Conservation (phyloP, 2,113 vertebrate species). For the Carassius auratus region DNA sequence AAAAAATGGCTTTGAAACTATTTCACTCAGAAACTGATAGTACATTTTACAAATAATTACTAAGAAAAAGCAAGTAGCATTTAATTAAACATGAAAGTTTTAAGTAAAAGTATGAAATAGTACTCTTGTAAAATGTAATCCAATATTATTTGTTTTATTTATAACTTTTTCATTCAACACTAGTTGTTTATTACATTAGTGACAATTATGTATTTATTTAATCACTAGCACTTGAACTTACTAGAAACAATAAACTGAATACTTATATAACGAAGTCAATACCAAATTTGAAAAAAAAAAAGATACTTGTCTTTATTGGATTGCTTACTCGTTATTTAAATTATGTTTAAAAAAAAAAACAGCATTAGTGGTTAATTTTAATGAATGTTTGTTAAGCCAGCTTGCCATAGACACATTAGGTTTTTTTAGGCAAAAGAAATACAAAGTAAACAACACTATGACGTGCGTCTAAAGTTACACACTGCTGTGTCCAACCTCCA, state of each 20-base stretch:
- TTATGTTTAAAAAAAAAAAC: not conserved
- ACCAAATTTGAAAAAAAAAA: not conserved
- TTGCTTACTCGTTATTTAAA: not conserved
- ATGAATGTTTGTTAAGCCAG: not conserved
- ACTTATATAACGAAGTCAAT: not conserved
- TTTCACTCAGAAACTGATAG: not conserved
- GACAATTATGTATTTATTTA: not conserved
- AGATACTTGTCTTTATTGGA: not conserved
- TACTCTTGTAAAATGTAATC: no score
- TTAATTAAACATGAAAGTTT: not conserved
- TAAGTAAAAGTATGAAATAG: no score
- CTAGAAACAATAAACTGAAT: not conserved
- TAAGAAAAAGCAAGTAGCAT: not conserved
- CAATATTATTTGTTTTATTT: not conserved
- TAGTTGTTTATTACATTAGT: no score
- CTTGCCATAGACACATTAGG: not conserved
- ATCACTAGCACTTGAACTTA: not conserved
- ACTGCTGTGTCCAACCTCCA: conserved; percentile 71
- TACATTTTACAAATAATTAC: no score
- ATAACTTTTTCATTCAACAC: not conserved
- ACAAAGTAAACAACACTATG: conserved; percentile 27
- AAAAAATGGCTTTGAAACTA: not conserved
- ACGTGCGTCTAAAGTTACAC: conserved; percentile 61
- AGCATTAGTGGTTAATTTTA: not conserved
- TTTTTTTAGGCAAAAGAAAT: not conserved